phyloP scores from a whole-genome alignment of 1,140 invertebrate genomes.

The Hyposmocoma kahamanoa region DNA sequence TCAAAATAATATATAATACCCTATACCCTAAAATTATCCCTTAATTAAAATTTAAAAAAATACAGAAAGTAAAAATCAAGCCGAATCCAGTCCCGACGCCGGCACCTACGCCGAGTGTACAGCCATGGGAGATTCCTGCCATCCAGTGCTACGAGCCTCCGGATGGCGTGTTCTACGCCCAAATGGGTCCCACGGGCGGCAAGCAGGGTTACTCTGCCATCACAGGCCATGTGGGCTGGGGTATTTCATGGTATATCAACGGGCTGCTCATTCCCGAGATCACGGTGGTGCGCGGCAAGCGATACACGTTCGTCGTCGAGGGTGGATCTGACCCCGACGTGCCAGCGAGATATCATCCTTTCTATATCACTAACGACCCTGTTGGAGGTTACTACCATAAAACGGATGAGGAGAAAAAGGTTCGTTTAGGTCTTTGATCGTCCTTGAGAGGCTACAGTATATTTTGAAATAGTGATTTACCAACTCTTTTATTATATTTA shows the following conservation, averaged over 20 bases:
- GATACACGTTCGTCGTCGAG: slow-evolving; percentile 93
- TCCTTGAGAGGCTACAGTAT: not conserved
- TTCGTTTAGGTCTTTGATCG: slow-evolving; percentile 34
- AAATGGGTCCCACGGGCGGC: slow-evolving; percentile 92
- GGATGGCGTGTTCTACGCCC: slow-evolving; percentile 92
- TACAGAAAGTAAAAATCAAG: slow-evolving; percentile 30
- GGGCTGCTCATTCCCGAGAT: slow-evolving; percentile 94
- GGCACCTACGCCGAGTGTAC: slow-evolving; percentile 74
- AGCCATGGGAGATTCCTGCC: slow-evolving; percentile 88
- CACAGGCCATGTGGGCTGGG: slow-evolving; percentile 94
- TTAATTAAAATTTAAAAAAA: not conserved
- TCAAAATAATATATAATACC: too few species aligned
- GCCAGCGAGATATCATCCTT: slow-evolving; percentile 92
- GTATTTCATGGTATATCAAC: slow-evolving; percentile 96
- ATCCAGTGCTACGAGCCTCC: slow-evolving; percentile 92
- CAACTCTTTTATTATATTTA: too few species aligned
- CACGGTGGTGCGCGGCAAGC: slow-evolving; percentile 90
- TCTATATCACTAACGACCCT: slow-evolving; percentile 95
- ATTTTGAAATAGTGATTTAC: too few species aligned
- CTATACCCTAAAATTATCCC: too few species aligned
- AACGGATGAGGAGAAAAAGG: slow-evolving; percentile 86
- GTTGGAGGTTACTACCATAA: slow-evolving; percentile 93
- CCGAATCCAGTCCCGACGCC: slow-evolving; percentile 76
- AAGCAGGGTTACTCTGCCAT: slow-evolving; percentile 90
- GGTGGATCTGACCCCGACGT: slow-evolving; percentile 86